Evolutionary conservation across 1,140 invertebrate species (phyloP), one percentile per base, ranked within the genome.

Genomic region (Nasonia vitripennis): DNA sequence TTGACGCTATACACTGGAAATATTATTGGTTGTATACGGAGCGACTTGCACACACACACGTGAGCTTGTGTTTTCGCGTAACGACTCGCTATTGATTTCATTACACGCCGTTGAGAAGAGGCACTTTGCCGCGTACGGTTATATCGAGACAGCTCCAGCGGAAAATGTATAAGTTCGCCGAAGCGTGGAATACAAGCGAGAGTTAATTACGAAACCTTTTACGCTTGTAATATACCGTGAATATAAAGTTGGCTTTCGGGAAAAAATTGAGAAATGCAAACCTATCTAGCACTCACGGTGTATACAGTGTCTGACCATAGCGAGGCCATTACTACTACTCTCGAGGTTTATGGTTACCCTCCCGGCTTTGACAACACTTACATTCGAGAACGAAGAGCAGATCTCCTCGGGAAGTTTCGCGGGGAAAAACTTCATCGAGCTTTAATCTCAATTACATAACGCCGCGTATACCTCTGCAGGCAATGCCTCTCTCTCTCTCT

Each of bases 381-480:
- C n/a, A 62, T 62, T 20, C 17, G 55, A 6, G 14, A 6, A 62
- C 6, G 55, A 62, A 20, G 17, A 62, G 55, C 55, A 62, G 55
- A 62, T n/a, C 27, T 27, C 17, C 17, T 7, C 20, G 20, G 1
- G 17, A 10, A 62, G 12, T 62, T 62, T 62, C 27, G 27, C 23
- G 62, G 48, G 20, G 37, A 37, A 81, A 81, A 14, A 55, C 70
- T 10, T 2, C 27, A 27, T 27, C 27, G 27, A 27, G 31, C 70
- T 74, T 81, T 75, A 83, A 83, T 83, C 62, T 78, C 37, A 78
- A 78, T 83, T 83, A 83, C 45, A 83, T 70, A 48, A 48, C 20
- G 11, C 27, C 31, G 62, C 14, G 14, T 45, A 45, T 45, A 45
- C 17, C 23, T 27, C 12, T 27, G 27, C 17, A 17, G 11, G 55